Base-by-base conservation (phyloP, 1,140 invertebrate genomes). In the Sarcophaga peregrina region DNA sequence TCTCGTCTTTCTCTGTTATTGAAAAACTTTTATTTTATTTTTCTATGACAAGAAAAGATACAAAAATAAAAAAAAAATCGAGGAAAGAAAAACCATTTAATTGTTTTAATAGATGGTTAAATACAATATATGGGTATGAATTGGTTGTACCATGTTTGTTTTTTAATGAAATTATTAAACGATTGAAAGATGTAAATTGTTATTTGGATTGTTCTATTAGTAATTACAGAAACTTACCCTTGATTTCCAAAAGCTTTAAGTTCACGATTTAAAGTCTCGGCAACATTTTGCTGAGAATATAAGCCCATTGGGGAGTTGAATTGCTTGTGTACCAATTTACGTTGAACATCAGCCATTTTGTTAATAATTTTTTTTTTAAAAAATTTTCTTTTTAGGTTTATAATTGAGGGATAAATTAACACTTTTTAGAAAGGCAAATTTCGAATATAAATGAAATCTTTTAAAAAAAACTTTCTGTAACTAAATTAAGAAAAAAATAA, bases 281-380 rank as follows among this genome's bases (percentile, higher is more conserved):
- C 93, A 84, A 97, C 94, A 86, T 95, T 95, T 90, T 95, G 92
- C 85, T 94, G 93, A 17, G 96, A 97, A 91, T 97, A 97, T 45
- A 97, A 91, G 86, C 95, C 95, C 85, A 97, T 96, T 48, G 96
- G 96, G 78, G 95, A 95, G 91, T 97, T 97, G 92, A 96, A 97
- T 91, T 97, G 96, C 91, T 96, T 96, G 92, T 97, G 95, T 82
- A 96, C 94, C 88, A 96, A 90, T 86, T 91, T 92, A 86, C 92
- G 91, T 87, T 93, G 93, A 90, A 92, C 90, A 85, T 91, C 91
- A 86, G 93, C 92, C 93, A 93, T 93, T 90, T 91, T 92, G 76
- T 20, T 76, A 82, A 25, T 80, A 48, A 68, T 73, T 82, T 80
- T 80, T 81, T 83, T 84, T 15, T 83, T 78, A 81, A 13, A 78